Conservation (phyloP, 2,797 vertebrate species). For the Megaceryle alcyon region DNA sequence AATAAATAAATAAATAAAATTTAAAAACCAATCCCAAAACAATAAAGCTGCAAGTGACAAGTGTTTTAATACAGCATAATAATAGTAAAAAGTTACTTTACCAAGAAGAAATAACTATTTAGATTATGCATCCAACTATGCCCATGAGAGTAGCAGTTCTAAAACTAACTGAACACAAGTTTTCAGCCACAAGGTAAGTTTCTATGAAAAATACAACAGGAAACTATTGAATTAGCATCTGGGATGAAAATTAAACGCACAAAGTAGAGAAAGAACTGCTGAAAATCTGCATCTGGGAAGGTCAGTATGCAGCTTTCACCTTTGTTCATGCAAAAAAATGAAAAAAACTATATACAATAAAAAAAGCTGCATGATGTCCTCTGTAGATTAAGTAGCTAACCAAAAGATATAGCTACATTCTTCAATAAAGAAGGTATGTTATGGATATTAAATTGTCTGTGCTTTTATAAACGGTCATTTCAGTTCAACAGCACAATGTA, state of each 20-base stretch:
- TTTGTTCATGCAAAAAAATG: neutral
- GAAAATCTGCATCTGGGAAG: neutral
- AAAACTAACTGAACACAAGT: neutral
- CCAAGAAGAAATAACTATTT: neutral
- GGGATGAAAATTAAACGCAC: neutral
- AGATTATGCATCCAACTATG: neutral
- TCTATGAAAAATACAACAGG: neutral
- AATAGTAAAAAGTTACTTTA: neutral
- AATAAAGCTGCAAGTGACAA: neutral
- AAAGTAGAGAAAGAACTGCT: neutral
- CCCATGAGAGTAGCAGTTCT: neutral
- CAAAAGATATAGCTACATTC: neutral
- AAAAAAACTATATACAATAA: neutral
- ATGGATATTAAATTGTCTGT: neutral
- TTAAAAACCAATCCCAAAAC: too few relatives aligned
- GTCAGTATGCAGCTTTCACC: neutral
- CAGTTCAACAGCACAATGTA: neutral
- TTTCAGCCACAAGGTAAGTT: neutral
- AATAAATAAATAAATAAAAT: too few relatives aligned
- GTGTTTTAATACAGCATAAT: neutral
- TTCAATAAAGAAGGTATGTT: neutral
- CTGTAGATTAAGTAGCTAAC: neutral
- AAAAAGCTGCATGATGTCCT: neutral
- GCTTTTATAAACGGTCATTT: neutral
- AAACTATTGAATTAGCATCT: neutral